Evolutionary conservation across 2,797 vertebrate species (phyloP).

Genomic region (Huso huso): DNA sequence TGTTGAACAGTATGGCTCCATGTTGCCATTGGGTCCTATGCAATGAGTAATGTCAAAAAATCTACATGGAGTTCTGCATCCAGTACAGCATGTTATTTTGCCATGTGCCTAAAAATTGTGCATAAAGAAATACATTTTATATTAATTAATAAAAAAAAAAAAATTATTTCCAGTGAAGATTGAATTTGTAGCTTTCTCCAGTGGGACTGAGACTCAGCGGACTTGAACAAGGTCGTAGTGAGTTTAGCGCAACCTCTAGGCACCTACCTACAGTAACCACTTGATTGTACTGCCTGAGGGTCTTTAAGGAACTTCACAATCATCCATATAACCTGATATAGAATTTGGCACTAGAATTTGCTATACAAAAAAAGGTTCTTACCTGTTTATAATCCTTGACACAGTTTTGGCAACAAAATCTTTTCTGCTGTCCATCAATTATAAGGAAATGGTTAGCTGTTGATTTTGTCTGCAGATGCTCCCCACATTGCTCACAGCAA

Average conservation of each 20-base stretch:
- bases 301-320: no score
- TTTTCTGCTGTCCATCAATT: slow-evolving; percentile 92
- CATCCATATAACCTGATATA: no score
- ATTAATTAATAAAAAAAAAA: slow-evolving; percentile 47
- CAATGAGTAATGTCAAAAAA: slow-evolving; percentile 91
- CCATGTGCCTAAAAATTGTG: slow-evolving; percentile 73
- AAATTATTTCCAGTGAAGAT: slow-evolving; percentile 32
- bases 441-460: slow-evolving; percentile 87
- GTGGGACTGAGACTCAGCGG: no score
- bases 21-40: slow-evolving; percentile 75
- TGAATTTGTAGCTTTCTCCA: no score
- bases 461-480: slow-evolving; percentile 89
- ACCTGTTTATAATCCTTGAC: slow-evolving; percentile 97
- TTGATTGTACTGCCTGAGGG: no score
- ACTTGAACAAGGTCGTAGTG: no score
- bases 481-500: slow-evolving; percentile 96
- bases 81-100: slow-evolving; percentile 84
- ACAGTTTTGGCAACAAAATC: slow-evolving; percentile 95
- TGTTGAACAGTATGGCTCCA: slow-evolving; percentile 91
- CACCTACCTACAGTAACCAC: no score
- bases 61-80: slow-evolving; percentile 86
- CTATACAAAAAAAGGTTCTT: slow-evolving; percentile 26
- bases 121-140: slow-evolving; percentile 9
- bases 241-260: no score
- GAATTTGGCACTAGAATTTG: no score